Evolutionary conservation across 1,140 invertebrate species (phyloP), one percentile per base, ranked within the genome.

Genomic region (Heliconius melpomene): DNA sequence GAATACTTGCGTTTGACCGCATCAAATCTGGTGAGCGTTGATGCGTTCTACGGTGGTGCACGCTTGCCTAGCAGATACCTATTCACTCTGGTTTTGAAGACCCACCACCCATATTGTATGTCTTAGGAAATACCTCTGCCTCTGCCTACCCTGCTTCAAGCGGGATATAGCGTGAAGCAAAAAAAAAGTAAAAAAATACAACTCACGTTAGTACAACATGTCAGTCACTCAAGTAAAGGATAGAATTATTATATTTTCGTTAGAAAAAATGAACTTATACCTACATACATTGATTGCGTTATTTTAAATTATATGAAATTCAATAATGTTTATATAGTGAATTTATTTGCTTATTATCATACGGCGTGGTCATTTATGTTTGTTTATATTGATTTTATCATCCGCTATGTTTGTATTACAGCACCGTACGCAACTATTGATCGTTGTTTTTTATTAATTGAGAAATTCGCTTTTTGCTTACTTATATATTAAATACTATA

Each of bases 341-440:
- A 66, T 66, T 66, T 66, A 66, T 66, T 66, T 66, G 60, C 60
- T 13, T 26, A 57, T 57, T 57, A 23, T 9, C 54, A 29, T 29
- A 66, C 13, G 1, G 60, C 26, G 26, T 66, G 13, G 23, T 66
- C 23, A 66, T 23, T 66, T 66, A 66, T 26, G 13, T 9, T 13
- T 66, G 60, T 66, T 29, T 66, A 5, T 26, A 66, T 66, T 29
- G 60, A 66, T 66, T 66, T 66, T 66, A 23, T 26, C 60, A 66
- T 26, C 26, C 11, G 26, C 26, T 16, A 66, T 66, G 13, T 66
- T 29, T 26, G 13, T 66, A 66, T 66, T 66, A 29, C 60, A 66
- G 11, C 23, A 66, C 26, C 11, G 23, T 29, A 66, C 23, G 9
- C 26, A 66, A 29, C 5, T 29, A 66, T 66, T 66, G 60, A 66